Evolutionary conservation across 2,797 vertebrate species (phyloP).

Genomic region (Ara ararauna): DNA sequence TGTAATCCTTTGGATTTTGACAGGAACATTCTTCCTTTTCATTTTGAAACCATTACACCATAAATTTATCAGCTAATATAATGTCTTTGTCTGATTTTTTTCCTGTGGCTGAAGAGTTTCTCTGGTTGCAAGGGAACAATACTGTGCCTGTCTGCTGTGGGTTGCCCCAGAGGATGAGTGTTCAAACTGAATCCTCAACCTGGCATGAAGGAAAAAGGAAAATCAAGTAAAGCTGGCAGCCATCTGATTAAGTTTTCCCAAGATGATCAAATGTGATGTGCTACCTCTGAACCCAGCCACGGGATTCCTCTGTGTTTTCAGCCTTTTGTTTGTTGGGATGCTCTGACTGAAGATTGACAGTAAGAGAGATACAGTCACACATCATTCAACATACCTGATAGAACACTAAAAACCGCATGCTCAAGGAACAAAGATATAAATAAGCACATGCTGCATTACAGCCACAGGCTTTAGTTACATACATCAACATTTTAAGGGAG

Average conservation of each 20-base stretch:
- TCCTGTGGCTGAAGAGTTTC: background rate
- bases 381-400: background rate
- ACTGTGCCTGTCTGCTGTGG: background rate
- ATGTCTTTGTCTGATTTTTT: background rate
- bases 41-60: background rate
- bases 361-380: background rate
- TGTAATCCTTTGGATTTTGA: background rate
- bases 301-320: background rate
- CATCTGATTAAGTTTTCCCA: background rate
- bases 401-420: background rate
- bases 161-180: background rate
- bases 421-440: background rate
- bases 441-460: background rate
- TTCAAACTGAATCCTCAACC: background rate
- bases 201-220: background rate
- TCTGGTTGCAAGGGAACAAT: background rate
- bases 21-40: background rate
- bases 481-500: background rate
- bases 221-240: background rate
- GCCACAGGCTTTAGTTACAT: background rate
- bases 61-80: background rate
- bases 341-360: background rate
- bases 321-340: conserved; percentile 20
- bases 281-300: background rate
- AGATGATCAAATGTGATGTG: background rate